Conservation (phyloP, 2,797 vertebrate species). For the Sebastes umbrosus region DNA sequence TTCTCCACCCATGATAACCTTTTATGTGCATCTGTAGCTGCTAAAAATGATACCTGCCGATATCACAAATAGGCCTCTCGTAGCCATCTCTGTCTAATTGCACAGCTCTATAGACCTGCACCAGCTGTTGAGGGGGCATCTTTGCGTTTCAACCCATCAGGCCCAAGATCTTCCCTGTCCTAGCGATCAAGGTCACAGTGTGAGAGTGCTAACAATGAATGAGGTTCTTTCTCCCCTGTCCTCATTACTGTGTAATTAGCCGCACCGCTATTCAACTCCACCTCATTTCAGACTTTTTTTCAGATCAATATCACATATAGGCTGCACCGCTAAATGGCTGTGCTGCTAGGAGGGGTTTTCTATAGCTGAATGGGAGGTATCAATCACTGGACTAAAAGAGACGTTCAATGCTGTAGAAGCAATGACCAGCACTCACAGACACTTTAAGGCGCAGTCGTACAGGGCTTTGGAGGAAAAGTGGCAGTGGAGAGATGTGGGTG, state of each 20-base stretch:
- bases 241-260: conserved; percentile 75
- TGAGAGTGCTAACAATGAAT: conserved; percentile 47
- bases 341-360: conserved; percentile 44
- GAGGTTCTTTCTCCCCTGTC: conserved; percentile 49
- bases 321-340: conserved; percentile 56
- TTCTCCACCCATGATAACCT: conserved; percentile 38
- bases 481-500: neutral
- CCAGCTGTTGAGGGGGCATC: conserved; percentile 18
- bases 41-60: conserved; percentile 30
- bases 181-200: conserved; percentile 53
- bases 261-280: conserved; percentile 61
- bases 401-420: conserved; percentile 28
- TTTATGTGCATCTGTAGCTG: conserved; percentile 33
- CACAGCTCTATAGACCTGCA: neutral
- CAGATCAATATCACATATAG: conserved; percentile 70
- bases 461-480: conserved; percentile 11
- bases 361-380: conserved; percentile 57
- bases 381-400: conserved; percentile 61
- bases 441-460: neutral
- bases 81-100: conserved; percentile 27
- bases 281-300: conserved; percentile 64
- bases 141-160: conserved; percentile 1
- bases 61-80: conserved; percentile 37
- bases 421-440: conserved; percentile 25
- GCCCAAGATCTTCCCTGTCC: conserved; percentile 27